Base-by-base conservation (phyloP, 2,888 invertebrate species). In the Athetis lepigone region DNA sequence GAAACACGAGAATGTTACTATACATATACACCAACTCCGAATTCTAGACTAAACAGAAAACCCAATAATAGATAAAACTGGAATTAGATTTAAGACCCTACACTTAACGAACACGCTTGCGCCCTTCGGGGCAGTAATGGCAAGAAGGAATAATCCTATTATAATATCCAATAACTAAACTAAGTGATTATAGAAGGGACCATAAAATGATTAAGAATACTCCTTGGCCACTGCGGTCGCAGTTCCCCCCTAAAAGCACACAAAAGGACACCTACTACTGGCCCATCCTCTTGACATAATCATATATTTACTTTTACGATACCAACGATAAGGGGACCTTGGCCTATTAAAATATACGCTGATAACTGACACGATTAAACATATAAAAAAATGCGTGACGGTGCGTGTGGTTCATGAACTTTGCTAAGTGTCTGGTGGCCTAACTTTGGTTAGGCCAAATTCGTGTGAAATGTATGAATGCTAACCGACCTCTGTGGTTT, bases 221-320 rank as follows among this genome's bases (percentile, higher is more conserved):
- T 29, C 2, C 29, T 29, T 29, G 29, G 9, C 11, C 29, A 27
- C 11, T 51, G n/a, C 6, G n/a, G 23, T 25, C 27, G 21, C 13
- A 9, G 9, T 27, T 21, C n/a, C n/a, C n/a, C n/a, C n/a, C n/a
- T n/a, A n/a, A n/a, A n/a, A n/a, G n/a, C n/a, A n/a, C n/a, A n/a
- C 16, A 49, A 11, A 4, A 33, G 13, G 11, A 13, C 19, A 21
- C 46, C n/a, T 16, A 46, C 0, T 21, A 21, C 42, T 21, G 9
- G 46, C 18, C 27, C 5, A 40, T 46, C 49, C 23, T 69, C 60
- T 69, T 59, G 49, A 33, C 33, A 50, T 59, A 59, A 69, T 69
- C 49, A 23, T 69, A 37, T 59, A 59, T 65, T 65, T 65, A 65
- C 43, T 59, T 59, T 59, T 39, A 45, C 8, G 50, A 58, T 65